Base-by-base conservation (phyloP, 2,888 invertebrate species). In the Drosophila tripunctata region DNA sequence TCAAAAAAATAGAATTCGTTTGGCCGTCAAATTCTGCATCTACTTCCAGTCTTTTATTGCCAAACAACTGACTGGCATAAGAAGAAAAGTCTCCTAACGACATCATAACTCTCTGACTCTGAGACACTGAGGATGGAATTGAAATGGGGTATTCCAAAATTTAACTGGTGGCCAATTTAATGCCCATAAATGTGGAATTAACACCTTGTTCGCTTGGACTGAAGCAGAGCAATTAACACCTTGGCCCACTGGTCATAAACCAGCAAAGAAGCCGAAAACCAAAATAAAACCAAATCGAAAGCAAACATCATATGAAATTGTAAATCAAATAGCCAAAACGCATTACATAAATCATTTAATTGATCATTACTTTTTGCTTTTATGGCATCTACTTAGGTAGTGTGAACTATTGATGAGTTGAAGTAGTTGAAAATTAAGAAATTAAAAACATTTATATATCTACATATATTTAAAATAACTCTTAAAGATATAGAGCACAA, bases 151-250 rank as follows among this genome's bases (percentile, higher is more conserved):
- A 45, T 70, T 64, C 50, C n/a, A 60, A 66, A 70, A 71, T 84
- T 69, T 60, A 80, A 71, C 72, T 65, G 78, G 66, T 71, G 69
- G 67, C 69, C 74, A 68, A 75, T 84, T 84, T 71, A 78, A 78
- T 76, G 82, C 67, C 71, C 87, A 87, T 84, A 85, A 87, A 87
- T 50, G 47, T 74, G 71, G 66, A 75, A 88, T 88, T 87, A 89
- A 79, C 89, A 89, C 84, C 85, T 88, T 89, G 84, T 79, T 75
- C n/a, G 68, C 73, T 67, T 72, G 66, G 47, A 50, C 52, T 57
- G 57, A 35, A 45, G 51, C 66, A 70, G 83, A 68, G 77, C 79
- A 88, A 87, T 89, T 89, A 89, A 87, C 89, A 87, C 83, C 65
- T 83, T 88, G 69, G 64, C 61, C 66, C 69, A 74, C 50, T 75